Evolutionary conservation across 2,113 vertebrate genomes (phyloP), one percentile per base, ranked within the genome.

Genomic region (Amblyopsis rosae): DNA sequence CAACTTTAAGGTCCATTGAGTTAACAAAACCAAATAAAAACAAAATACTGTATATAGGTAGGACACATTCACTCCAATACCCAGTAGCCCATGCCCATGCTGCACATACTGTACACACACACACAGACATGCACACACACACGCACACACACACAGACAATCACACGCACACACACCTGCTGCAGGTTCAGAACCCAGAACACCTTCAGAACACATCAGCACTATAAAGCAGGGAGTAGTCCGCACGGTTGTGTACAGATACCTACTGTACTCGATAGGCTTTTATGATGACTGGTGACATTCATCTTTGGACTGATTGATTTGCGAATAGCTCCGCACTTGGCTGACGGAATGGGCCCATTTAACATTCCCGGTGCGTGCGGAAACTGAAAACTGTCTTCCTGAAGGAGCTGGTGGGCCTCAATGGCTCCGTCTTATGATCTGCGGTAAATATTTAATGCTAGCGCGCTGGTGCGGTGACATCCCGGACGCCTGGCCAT

Each of bases 371-470:
- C 57, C 46, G 2, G 32, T 10, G 68, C 75, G 74, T 69, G 69
- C 71, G 3, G 79, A 50, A 75, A 69, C 65, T 70, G 70, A 81
- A 83, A 82, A 82, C 82, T 73, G 72, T 77, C 72, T 62, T 74
- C 72, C 80, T 75, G 76, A 86, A 85, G 76, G 68, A 70, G 45
- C 67, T 69, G 66, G 78, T 80, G 62, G 81, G 82, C 71, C 76
- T 83, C 75, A 67, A 68, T 67, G 70, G 77, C 76, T 75, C 57
- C 77, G 48, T 82, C 84, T 90, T 85, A 91, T 90, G 90, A 90
- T 92, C 86, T 70, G 76, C 6, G 69, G 80, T 92, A 88, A 92
- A 92, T 92, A 92, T 92, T 92, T 92, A 87, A 92, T 89, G 80
- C 66, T 62, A 72, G 77, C 81, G 81, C 46, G 61, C 82, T 82